Conservation (phyloP, 2,888 invertebrate species). For the Mesorhabditis spiculigera region DNA sequence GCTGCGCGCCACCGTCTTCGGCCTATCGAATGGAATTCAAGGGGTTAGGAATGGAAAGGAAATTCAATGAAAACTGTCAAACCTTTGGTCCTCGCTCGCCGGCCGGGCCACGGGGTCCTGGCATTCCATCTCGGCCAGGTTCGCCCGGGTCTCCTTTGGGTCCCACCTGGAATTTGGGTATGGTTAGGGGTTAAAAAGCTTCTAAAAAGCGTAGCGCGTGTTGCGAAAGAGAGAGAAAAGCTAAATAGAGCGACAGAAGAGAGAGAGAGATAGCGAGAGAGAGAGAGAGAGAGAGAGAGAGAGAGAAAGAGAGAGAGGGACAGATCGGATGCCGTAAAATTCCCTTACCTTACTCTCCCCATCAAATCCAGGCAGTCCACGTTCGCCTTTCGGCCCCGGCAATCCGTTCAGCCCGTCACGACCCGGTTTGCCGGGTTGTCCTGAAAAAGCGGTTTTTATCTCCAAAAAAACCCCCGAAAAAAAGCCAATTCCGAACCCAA, state of each 20-base stretch:
- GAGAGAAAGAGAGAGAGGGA: slow-evolving; percentile 7
- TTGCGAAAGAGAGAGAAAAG: too few species aligned
- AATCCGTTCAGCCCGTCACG: slow-evolving; percentile 27
- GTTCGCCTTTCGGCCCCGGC: slow-evolving; percentile 47
- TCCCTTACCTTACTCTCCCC: slow-evolving; percentile 47
- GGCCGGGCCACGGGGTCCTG: slow-evolving; percentile 42
- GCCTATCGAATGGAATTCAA: slow-evolving; percentile 3
- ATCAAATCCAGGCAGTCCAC: slow-evolving; percentile 56
- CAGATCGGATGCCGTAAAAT: background rate
- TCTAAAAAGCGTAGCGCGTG: too few species aligned
- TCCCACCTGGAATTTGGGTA: slow-evolving; percentile 32
- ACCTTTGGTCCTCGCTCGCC: slow-evolving; percentile 52
- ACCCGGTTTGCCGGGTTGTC: slow-evolving; percentile 28
- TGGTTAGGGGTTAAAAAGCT: too few species aligned
- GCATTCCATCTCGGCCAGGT: slow-evolving; percentile 46
- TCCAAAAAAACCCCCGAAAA: background rate
- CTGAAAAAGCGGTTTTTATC: slow-evolving; percentile 14
- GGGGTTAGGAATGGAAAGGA: background rate
- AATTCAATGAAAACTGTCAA: background rate
- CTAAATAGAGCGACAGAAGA: background rate
- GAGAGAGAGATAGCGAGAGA: slow-evolving; percentile 2
- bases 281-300: background rate
- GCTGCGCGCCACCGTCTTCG: background rate
- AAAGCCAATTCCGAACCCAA: background rate
- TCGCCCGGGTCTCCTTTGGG: slow-evolving; percentile 54